A percentile compares a stretch with the other conserved stretches of the same genome.
These are phyloP conservation scores for Theonella swinhoei DNA, from an alignment of 37 sponge, comb jelly and placozoan species.

Conservation along the genomic window DNA sequence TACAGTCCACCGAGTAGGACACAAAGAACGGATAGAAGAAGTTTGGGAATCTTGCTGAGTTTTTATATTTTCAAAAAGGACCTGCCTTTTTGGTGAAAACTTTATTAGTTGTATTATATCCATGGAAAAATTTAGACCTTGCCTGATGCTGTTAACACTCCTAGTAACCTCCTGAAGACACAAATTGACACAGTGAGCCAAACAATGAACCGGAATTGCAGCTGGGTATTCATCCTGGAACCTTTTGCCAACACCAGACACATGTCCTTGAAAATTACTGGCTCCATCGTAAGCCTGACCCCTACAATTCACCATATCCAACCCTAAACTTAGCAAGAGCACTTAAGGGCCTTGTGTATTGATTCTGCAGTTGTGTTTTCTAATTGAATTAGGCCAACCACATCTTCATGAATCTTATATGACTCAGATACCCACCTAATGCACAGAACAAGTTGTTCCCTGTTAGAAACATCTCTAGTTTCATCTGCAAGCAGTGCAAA, in stretches of 20 bases:
- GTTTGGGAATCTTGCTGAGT: too few relatives aligned
- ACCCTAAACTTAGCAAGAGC: neutral
- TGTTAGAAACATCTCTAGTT: neutral
- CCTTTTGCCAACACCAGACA: constrained; percentile 4
- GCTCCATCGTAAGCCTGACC: constrained; percentile 12
- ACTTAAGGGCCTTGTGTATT: neutral
- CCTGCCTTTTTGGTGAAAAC: too few relatives aligned
- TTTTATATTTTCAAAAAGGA: too few relatives aligned
- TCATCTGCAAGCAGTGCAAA: neutral
- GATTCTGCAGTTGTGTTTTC: constrained; percentile 1
- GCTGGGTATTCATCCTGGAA: neutral
- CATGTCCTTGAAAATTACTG: constrained; percentile 3
- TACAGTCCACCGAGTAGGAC: too few relatives aligned
- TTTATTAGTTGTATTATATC: too few relatives aligned
- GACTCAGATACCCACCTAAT: neutral
- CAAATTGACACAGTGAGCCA: constrained; percentile 1
- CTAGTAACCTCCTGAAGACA: neutral
- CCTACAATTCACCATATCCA: neutral
- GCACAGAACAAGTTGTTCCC: constrained; percentile 3
- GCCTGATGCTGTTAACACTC: too few relatives aligned
- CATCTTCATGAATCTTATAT: neutral
- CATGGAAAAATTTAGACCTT: too few relatives aligned
- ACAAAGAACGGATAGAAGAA: too few relatives aligned
- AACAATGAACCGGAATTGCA: constrained; percentile 15
- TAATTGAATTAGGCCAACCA: neutral